Percentiles rank a stretch among this genome's conserved stretches.
Evolutionary conservation across 30 jellyfish, hydroid and myxozoan species (phyloP).

Genomic region (Rhopilema esculentum): DNA sequence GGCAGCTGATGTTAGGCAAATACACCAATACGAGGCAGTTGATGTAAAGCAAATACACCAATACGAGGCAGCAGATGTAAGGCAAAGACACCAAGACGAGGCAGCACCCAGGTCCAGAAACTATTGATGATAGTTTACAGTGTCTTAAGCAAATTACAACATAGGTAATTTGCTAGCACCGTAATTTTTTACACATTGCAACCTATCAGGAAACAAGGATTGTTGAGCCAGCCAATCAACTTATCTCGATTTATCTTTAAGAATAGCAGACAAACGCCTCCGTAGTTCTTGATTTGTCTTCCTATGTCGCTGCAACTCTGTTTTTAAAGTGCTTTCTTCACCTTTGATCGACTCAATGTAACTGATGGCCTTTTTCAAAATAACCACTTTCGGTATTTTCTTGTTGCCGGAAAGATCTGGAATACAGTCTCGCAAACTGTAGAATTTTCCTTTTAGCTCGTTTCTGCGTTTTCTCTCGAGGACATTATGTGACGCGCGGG

Average conservation of each 20-base stretch:
- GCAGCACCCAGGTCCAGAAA: neutral
- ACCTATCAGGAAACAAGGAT: neutral
- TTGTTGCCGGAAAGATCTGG: constrained; percentile 85
- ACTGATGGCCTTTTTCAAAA: constrained; percentile 75
- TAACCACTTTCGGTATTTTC: constrained; percentile 92
- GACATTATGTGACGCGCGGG: constrained; percentile 95
- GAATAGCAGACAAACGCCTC: constrained; percentile 45
- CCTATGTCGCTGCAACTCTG: constrained; percentile 59
- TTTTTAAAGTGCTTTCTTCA: constrained; percentile 25
- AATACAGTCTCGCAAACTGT: constrained; percentile 80
- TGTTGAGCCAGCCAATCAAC: neutral
- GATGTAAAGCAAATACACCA: too few relatives aligned
- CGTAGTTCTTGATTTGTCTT: constrained; percentile 64
- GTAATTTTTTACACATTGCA: neutral
- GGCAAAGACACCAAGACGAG: neutral
- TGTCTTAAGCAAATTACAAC: neutral
- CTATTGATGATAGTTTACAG: neutral
- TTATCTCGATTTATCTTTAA: neutral
- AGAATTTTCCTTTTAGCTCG: constrained; percentile 88
- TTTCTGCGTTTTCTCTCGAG: constrained; percentile 95
- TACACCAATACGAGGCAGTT: neutral
- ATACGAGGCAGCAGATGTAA: neutral
- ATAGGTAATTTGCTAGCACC: neutral
- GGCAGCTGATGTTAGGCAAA: neutral
- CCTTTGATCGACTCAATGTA: constrained; percentile 43